phyloP scores from a whole-genome alignment of 1,140 invertebrate species.

The Drosophila littoralis region DNA sequence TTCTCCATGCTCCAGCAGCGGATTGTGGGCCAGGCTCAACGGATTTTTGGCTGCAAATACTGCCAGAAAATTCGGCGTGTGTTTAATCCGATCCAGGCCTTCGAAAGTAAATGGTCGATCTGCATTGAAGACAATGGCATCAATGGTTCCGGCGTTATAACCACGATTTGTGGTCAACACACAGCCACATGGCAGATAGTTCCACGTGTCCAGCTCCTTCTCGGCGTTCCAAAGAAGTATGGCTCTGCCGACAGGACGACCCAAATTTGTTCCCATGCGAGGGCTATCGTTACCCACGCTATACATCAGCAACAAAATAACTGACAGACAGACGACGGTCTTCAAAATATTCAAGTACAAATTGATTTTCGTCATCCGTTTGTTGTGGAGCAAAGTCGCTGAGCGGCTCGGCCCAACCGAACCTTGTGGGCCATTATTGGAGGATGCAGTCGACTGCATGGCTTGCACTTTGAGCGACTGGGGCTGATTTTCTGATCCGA shows the following conservation, averaged over 20 bases:
- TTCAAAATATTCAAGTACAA: neutral
- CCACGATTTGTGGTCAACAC: slow-evolving; percentile 37
- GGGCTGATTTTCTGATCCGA: too few relatives aligned
- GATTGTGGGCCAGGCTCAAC: slow-evolving; percentile 17
- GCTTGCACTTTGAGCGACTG: neutral
- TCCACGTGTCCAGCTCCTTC: neutral
- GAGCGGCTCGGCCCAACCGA: too few relatives aligned
- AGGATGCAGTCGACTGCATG: too few relatives aligned
- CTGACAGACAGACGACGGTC: neutral
- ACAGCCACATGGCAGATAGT: slow-evolving; percentile 50
- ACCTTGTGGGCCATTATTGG: too few relatives aligned
- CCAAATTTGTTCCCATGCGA: neutral
- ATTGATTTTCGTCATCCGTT: neutral
- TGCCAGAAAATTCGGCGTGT: slow-evolving; percentile 15
- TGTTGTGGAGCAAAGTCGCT: neutral
- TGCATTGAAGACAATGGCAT: slow-evolving; percentile 59
- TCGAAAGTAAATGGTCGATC: slow-evolving; percentile 40
- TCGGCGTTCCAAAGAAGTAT: slow-evolving; percentile 58
- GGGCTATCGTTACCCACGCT: neutral
- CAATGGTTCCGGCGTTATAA: neutral
- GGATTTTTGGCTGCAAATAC: slow-evolving; percentile 47
- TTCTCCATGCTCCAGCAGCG: neutral
- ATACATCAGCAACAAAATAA: neutral
- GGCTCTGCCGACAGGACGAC: neutral
- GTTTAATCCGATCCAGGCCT: slow-evolving; percentile 11